Evolutionary conservation across 1,140 invertebrate species (phyloP).

Genomic region (Dinoponera quadriceps): DNA sequence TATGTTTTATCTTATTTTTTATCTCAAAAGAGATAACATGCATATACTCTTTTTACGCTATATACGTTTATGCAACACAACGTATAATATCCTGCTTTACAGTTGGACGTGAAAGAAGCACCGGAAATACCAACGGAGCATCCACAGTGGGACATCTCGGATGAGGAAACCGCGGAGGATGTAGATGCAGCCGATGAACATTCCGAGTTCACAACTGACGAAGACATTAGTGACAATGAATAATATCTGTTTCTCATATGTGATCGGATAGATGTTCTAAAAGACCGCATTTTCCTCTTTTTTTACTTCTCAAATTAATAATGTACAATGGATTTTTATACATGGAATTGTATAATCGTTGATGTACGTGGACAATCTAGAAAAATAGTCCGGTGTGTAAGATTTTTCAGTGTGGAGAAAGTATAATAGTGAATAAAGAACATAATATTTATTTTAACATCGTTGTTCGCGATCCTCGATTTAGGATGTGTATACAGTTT

Average conservation of each 20-base stretch:
- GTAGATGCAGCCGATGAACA: conserved; percentile 89
- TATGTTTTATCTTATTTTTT: too few relatives aligned
- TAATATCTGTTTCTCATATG: conserved; percentile 73
- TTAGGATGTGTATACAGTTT: conserved; percentile 83
- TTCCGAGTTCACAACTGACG: conserved; percentile 91
- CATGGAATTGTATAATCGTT: conserved; percentile 73
- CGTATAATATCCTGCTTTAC: conserved; percentile 69
- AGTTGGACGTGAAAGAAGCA: conserved; percentile 98
- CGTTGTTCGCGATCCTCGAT: conserved; percentile 82
- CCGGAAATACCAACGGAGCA: conserved; percentile 95
- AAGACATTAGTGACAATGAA: conserved; percentile 88
- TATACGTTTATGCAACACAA: neutral
- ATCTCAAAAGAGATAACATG: neutral
- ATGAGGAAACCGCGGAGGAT: conserved; percentile 95
- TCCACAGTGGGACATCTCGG: conserved; percentile 98
- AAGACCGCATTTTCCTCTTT: conserved; percentile 69
- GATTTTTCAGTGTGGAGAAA: conserved; percentile 74
- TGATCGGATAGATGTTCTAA: conserved; percentile 61
- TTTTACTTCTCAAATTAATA: conserved; percentile 73
- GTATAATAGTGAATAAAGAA: conserved; percentile 79
- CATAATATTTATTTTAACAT: conserved; percentile 85
- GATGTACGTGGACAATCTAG: conserved; percentile 75
- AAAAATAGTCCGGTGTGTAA: conserved; percentile 70
- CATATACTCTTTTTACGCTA: conserved; percentile 7
- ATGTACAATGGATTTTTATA: conserved; percentile 75